These are phyloP conservation scores for Agrochola macilenta DNA, from an alignment of 2,888 invertebrate genomes.

Conservation along the genomic window DNA sequence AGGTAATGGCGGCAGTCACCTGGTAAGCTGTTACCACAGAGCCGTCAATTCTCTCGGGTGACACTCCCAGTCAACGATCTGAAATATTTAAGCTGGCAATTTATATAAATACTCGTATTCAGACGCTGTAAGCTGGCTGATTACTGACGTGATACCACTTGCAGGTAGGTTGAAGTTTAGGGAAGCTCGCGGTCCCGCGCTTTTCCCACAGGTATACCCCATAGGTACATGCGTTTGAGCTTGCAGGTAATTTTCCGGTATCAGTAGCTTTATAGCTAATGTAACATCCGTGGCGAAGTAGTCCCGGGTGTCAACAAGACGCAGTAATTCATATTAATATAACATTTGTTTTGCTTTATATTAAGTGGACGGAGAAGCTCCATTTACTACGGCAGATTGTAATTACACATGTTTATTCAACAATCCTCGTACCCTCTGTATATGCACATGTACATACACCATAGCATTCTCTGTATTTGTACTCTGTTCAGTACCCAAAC, in stretches of 20 bases:
- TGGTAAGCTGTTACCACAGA: slow-evolving; percentile 24
- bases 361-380: slow-evolving; percentile 5
- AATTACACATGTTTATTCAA: slow-evolving; percentile 43
- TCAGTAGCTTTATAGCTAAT: not conserved
- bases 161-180: slow-evolving; percentile 17
- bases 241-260: slow-evolving; percentile 19
- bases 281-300: slow-evolving; percentile 3
- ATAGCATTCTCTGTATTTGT: slow-evolving; percentile 19
- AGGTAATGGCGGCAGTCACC: slow-evolving; percentile 4
- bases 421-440: slow-evolving; percentile 8
- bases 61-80: slow-evolving; percentile 24
- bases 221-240: slow-evolving; percentile 1
- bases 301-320: slow-evolving; percentile 13
- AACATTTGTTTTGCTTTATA: slow-evolving; percentile 27
- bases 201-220: slow-evolving; percentile 27
- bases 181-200: slow-evolving; percentile 42
- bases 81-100: slow-evolving; percentile 43
- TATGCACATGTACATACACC: not conserved
- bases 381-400: not conserved
- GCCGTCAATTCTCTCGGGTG: slow-evolving; percentile 24
- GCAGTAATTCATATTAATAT: slow-evolving; percentile 3
- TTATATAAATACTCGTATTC: slow-evolving; percentile 29
- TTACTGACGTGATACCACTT: slow-evolving; percentile 1
- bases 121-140: not conserved
- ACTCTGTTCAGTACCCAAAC: slow-evolving; percentile 24